Evolutionary conservation across 2,888 invertebrate genomes (phyloP), one percentile per base, ranked within the genome.

Genomic region (Polydrusus tereticollis): DNA sequence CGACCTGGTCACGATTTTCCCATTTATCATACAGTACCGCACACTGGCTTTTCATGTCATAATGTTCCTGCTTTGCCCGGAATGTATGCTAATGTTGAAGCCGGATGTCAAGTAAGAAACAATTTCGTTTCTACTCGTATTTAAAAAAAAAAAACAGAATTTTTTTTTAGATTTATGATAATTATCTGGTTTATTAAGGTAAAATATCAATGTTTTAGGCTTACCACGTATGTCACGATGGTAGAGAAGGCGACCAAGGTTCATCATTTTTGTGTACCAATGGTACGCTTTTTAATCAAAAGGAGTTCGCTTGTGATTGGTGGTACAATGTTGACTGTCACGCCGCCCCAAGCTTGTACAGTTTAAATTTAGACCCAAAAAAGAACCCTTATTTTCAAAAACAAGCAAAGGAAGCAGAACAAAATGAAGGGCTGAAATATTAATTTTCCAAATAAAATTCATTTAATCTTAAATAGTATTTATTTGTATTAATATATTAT

Each of bases 291-390:
- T 95, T 95, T 85, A 94, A 94, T 85, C 95, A 95, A 82, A 90
- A 91, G 74, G 92, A 94, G 82, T 95, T 95, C 79, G 90, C 93
- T 1, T 95, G 95, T 79, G 95, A 95, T 83, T 95, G 95, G 95
- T 95, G 95, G 95, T 94, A 94, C 87, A 95, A 95, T 83, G 94
- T 95, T 0, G 92, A 95, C 81, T 95, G 95, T 79, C 90, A 90
- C 3, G 89, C 92, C 72, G 93, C 95, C n/a, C 87, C 89, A 2
- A 87, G 88, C 36, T 89, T 91, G 73, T 95, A 94, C 87, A 90
- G 90, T 76, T 85, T 94, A 76, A 95, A 95, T 81, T 89, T 92
- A 73, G 93, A 95, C 81, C 94, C 94, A 0, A 86, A 89, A 73
- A 93, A 93, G 83, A 95, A 95, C 86, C 94, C 94, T 0, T 95